Base-by-base conservation (phyloP, 2,888 invertebrate genomes). In the Odontomyia ornata region DNA sequence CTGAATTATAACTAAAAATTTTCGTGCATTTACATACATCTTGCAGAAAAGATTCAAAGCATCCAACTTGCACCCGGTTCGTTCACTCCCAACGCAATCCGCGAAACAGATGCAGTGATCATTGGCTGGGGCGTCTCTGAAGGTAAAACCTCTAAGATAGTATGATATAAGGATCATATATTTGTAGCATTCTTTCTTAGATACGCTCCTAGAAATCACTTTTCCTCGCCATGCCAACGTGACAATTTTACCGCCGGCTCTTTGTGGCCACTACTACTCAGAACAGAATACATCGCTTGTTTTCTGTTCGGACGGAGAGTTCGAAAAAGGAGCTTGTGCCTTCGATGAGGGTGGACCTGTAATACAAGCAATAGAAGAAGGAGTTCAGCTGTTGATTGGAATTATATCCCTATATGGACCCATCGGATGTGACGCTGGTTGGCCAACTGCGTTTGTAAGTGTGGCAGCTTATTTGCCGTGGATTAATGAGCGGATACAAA, bases 191-290 rank as follows among this genome's bases (percentile, higher is more conserved):
- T n/a, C n/a, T n/a, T n/a, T n/a, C n/a, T 43, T 43, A 43, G 43
- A 13, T 13, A 43, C 7, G 7, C 7, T 43, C 43, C 7, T 9
- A 43, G 43, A 43, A 43, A 43, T 7, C 13, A 9, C 84, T 57
- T 85, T 86, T 30, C 81, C 89, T 69, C 84, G 88, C 46, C 85
- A 83, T 69, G 86, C 87, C 1, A 82, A 84, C 25, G 82, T 86
- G 0, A 84, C 85, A 27, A 84, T 88, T n/a, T 83, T 88, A 25
- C 82, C 84, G 28, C 87, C 86, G 25, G 76, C 81, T 30, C 81
- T 83, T 1, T 89, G 89, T 80, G 85, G 86, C 56, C 81, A 84
- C 1, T 84, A 82, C 52, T 89, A 86, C 80, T 85, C 88, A 0
- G 83, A 30, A 13, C 1, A 2, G 86, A 1, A 82, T 84, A 1